A percentile compares a stretch with the other conserved stretches of the same genome.
Evolutionary conservation across 2,797 vertebrate genomes (phyloP).

Genomic region (Cyprinella venusta): DNA sequence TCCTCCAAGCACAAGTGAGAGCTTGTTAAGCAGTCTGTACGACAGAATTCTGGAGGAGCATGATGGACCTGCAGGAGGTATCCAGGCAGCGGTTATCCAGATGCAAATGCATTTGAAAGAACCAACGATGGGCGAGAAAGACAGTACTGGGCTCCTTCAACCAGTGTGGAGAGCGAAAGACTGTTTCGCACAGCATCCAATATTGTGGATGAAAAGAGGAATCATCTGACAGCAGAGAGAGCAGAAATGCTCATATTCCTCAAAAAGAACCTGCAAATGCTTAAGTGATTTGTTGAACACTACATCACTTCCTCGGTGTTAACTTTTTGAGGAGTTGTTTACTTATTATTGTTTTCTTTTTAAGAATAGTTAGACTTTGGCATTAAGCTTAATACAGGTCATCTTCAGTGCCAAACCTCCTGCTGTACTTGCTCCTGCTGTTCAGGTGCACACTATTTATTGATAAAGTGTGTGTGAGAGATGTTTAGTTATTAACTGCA

Average conservation of each 20-base stretch:
- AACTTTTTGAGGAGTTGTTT: no score
- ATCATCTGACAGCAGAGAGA: background rate
- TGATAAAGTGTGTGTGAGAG: no score
- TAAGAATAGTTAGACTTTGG: no score
- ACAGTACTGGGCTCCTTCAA: slow-evolving; percentile 23
- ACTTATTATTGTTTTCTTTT: no score
- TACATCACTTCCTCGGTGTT: no score
- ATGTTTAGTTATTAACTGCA: no score
- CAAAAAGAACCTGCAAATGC: background rate
- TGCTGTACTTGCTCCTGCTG: no score
- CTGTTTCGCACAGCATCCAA: background rate
- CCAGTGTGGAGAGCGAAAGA: background rate
- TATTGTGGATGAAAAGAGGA: background rate
- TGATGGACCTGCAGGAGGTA: slow-evolving; percentile 18
- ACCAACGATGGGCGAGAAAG: slow-evolving; percentile 8
- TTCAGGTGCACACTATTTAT: no score
- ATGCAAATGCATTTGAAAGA: slow-evolving; percentile 21
- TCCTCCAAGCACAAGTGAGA: slow-evolving; percentile 29
- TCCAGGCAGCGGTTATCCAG: slow-evolving; percentile 10
- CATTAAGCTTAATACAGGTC: no score
- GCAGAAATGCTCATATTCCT: background rate
- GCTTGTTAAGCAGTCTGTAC: slow-evolving; percentile 32
- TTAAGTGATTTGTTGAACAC: no score
- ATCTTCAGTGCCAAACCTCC: no score
- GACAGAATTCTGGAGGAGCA: slow-evolving; percentile 28